A percentile compares a stretch with the other conserved stretches of the same genome.
Evolutionary conservation across 2,113 vertebrate genomes (phyloP).

Genomic region (Cervus canadensis): DNA sequence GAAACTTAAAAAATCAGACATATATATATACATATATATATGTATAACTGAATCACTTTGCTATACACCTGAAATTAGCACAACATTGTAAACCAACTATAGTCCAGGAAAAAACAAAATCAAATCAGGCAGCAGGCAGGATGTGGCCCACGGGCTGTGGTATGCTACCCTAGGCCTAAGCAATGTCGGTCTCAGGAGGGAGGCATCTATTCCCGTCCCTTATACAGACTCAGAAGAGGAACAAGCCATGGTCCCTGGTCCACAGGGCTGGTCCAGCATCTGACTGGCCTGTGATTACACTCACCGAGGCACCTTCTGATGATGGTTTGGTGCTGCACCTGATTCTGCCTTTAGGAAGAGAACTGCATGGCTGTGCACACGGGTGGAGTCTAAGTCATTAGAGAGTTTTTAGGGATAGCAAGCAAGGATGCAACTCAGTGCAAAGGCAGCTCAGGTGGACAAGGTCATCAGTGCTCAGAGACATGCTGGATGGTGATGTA

Average conservation of each 20-base stretch:
- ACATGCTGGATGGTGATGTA: not conserved
- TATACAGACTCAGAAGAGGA: not conserved
- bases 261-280: not conserved
- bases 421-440: not conserved
- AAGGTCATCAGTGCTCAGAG: not conserved
- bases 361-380: not conserved
- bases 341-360: not conserved
- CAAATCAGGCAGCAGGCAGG: not conserved
- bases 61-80: not conserved
- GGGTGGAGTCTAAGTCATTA: not conserved
- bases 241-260: not conserved
- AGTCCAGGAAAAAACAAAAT: not conserved
- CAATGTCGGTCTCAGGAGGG: not conserved
- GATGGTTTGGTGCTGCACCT: not conserved
- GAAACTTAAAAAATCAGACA: not conserved
- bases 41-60: not conserved
- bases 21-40: not conserved
- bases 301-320: not conserved
- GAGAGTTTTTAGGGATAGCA: not conserved
- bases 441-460: not conserved
- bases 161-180: not conserved
- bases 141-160: not conserved
- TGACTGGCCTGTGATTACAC: not conserved
- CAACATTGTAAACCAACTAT: not conserved
- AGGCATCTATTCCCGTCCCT: not conserved